A percentile compares a stretch with the other conserved stretches of the same genome.
Evolutionary conservation across 2,888 invertebrate species (phyloP).

Genomic region (Archips xylosteana): DNA sequence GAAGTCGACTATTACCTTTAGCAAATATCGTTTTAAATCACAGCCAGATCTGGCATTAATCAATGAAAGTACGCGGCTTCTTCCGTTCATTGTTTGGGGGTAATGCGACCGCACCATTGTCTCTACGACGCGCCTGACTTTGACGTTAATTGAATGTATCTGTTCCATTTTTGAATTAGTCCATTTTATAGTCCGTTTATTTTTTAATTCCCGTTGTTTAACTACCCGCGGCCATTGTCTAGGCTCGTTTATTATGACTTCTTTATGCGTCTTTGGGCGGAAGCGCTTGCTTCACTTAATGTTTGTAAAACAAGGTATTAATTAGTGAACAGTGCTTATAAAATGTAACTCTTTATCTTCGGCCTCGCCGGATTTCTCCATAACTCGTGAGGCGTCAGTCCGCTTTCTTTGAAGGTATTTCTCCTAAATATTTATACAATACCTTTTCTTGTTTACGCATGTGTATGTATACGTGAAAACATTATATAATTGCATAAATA

Average conservation of each 20-base stretch:
- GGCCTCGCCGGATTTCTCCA: constrained; percentile 27
- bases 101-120: constrained; percentile 59
- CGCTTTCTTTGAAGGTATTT: constrained; percentile 37
- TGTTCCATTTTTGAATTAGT: constrained; percentile 34
- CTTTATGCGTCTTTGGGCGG: constrained; percentile 22
- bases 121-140: constrained; percentile 55
- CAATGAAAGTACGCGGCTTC: constrained; percentile 66
- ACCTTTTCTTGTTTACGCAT: constrained; percentile 21
- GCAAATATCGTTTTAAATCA: constrained; percentile 63
- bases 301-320: constrained; percentile 32
- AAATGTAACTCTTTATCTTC: constrained; percentile 17
- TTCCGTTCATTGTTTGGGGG: constrained; percentile 74
- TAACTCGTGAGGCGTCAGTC: constrained; percentile 9
- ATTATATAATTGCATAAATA: constrained; percentile 35
- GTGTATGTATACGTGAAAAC: constrained; percentile 26
- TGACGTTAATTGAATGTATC: constrained; percentile 49
- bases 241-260: constrained; percentile 20
- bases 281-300: constrained; percentile 15
- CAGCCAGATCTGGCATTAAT: constrained; percentile 68
- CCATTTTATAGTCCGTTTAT: constrained; percentile 33
- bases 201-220: constrained; percentile 30
- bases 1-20: constrained; percentile 63
- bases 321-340: constrained; percentile 13
- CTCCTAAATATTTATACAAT: constrained; percentile 39
- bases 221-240: constrained; percentile 23